Conservation (phyloP, 2,113 vertebrate genomes). For the Gnathonemus longibarbis region DNA sequence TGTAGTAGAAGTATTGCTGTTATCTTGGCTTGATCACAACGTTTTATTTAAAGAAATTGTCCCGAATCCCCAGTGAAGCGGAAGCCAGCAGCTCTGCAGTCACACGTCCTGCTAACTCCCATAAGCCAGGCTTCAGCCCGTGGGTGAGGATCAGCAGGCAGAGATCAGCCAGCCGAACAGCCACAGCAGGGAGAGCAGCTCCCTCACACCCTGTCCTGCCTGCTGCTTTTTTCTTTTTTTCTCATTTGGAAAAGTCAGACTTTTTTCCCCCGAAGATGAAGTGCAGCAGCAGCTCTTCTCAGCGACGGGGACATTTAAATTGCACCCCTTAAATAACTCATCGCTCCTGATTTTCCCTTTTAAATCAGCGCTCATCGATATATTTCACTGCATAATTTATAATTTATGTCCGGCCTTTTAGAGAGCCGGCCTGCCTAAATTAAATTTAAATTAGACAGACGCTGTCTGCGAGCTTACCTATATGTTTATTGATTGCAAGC, state of each 20-base stretch:
- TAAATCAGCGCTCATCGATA: conserved; percentile 6
- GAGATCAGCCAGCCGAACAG: conserved; percentile 51
- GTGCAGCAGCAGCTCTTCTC: conserved; percentile 20
- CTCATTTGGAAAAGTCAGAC: conserved; percentile 24
- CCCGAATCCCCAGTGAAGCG: background rate
- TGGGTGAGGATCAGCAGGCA: conserved; percentile 41
- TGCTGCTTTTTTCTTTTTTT: conserved; percentile 24
- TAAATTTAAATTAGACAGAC: conserved; percentile 18
- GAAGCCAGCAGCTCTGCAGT: background rate
- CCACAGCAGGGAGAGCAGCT: conserved; percentile 54
- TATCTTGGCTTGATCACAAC: background rate
- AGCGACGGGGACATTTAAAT: conserved; percentile 34
- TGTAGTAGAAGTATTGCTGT: background rate
- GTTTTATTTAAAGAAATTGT: background rate
- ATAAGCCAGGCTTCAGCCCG: background rate
- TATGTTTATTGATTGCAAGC: conserved; percentile 13
- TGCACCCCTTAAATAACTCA: conserved; percentile 16
- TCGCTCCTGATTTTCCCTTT: conserved; percentile 3
- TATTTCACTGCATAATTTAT: background rate
- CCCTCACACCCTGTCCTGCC: conserved; percentile 53
- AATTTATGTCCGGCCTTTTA: conserved; percentile 28
- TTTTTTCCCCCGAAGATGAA: conserved; percentile 34
- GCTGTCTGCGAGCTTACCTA: background rate
- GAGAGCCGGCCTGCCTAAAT: background rate
- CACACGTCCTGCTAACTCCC: background rate